Evolutionary conservation across 2,113 vertebrate genomes (phyloP).

Genomic region (Pungitius pungitius): DNA sequence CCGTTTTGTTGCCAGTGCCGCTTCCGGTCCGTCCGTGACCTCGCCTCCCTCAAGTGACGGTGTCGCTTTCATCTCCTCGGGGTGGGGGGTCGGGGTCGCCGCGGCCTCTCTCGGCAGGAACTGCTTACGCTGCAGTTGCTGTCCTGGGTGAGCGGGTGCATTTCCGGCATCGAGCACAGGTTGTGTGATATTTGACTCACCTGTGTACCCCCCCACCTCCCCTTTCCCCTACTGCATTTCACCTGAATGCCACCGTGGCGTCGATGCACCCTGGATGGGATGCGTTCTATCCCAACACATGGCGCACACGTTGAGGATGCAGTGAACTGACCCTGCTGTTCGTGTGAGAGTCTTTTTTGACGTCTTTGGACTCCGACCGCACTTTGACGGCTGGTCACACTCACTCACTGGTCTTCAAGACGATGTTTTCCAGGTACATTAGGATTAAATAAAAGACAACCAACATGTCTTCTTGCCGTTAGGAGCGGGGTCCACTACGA

Average conservation of each 20-base stretch:
- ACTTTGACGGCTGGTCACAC: background rate
- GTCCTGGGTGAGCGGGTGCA: slow-evolving; percentile 20
- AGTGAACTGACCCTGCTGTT: background rate
- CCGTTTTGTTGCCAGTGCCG: slow-evolving; percentile 25
- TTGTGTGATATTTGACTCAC: background rate
- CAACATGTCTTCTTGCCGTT: too few relatives aligned
- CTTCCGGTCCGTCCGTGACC: background rate
- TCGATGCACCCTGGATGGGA: slow-evolving; percentile 36
- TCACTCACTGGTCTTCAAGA: too few relatives aligned
- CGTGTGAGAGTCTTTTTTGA: too few relatives aligned
- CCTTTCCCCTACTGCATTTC: slow-evolving; percentile 11
- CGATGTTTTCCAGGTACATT: too few relatives aligned
- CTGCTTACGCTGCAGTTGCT: slow-evolving; percentile 7
- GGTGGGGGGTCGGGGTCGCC: background rate
- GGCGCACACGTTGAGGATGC: background rate
- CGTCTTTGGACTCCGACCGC: too few relatives aligned
- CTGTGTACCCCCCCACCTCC: slow-evolving; percentile 29
- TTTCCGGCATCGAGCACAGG: background rate
- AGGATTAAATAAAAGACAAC: too few relatives aligned
- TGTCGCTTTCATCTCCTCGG: slow-evolving; percentile 20
- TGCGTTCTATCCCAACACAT: background rate
- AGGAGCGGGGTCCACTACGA: background rate
- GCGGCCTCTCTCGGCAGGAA: background rate
- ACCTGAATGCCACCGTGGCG: slow-evolving; percentile 38
- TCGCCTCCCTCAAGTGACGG: background rate